Evolutionary conservation across 1,140 invertebrate species (phyloP).

Genomic region (roundworm (Caenorhabditis elegans)): DNA sequence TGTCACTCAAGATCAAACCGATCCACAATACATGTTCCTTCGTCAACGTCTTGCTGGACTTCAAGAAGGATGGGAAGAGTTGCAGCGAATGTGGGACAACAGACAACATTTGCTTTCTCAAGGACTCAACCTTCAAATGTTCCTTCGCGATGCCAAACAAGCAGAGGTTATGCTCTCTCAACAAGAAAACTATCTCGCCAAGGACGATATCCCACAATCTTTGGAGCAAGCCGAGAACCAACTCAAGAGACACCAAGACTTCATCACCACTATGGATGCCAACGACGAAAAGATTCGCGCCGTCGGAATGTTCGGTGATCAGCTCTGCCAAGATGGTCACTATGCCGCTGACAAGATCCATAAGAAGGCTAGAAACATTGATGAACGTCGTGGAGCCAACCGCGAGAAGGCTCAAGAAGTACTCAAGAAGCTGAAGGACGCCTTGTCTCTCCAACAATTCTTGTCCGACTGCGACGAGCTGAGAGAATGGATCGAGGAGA

Average conservation of each 20-base stretch:
- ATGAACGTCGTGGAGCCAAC: constrained; percentile 82
- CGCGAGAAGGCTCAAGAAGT: constrained; percentile 84
- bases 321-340: constrained; percentile 78
- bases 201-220: constrained; percentile 89
- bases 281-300: constrained; percentile 97
- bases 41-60: constrained; percentile 83
- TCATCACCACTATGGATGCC: constrained; percentile 98
- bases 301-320: constrained; percentile 83
- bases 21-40: constrained; percentile 77
- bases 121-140: constrained; percentile 82
- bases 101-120: constrained; percentile 89
- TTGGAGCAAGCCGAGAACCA: constrained; percentile 95
- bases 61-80: constrained; percentile 96
- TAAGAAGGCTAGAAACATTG: constrained; percentile 91
- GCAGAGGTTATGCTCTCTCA: constrained; percentile 94
- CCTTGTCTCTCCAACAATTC: constrained; percentile 71
- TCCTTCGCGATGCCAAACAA: constrained; percentile 92
- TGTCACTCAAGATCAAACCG: constrained; percentile 79
- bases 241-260: constrained; percentile 95
- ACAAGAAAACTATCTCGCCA: constrained; percentile 90
- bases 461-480: constrained; percentile 86
- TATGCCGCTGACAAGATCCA: constrained; percentile 79
- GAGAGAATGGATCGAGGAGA: constrained; percentile 88
- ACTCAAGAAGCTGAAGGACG: constrained; percentile 90
- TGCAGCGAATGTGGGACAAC: constrained; percentile 99